A percentile compares a stretch with the other conserved stretches of the same genome.
Evolutionary conservation across 23 tunicate species (phyloP).

Genomic region (Styela clava): DNA sequence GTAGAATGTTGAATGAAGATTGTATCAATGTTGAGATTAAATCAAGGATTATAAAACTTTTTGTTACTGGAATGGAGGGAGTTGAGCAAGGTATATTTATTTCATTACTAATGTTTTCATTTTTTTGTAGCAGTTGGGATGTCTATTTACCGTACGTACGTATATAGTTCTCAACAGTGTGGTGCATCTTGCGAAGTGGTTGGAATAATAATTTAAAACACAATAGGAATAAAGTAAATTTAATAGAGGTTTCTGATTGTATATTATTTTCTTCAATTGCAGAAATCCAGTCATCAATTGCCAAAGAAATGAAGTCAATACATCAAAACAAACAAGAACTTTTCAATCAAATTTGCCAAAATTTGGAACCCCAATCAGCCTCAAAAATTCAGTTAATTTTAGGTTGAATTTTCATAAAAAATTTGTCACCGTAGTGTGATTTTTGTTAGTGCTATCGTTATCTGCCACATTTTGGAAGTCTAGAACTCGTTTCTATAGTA

Average conservation of each 20-base stretch:
- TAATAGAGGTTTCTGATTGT: background rate
- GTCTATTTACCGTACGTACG: too few relatives aligned
- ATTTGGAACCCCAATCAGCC: background rate
- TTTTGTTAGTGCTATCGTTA: too few relatives aligned
- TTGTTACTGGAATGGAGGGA: background rate
- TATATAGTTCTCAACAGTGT: background rate
- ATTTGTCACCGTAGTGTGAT: too few relatives aligned
- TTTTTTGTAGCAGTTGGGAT: too few relatives aligned
- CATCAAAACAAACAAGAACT: background rate
- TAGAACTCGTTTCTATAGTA: too few relatives aligned
- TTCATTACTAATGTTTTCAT: too few relatives aligned
- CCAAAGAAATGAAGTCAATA: background rate
- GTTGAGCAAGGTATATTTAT: background rate
- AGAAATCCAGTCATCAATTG: background rate
- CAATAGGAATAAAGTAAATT: too few relatives aligned
- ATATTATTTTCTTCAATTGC: background rate
- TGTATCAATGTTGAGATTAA: background rate
- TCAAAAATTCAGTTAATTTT: background rate
- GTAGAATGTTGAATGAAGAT: conserved; percentile 44
- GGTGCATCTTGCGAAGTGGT: background rate
- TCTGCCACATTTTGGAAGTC: too few relatives aligned
- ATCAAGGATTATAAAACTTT: background rate
- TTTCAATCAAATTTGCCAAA: background rate
- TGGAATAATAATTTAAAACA: background rate
- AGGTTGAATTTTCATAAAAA: too few relatives aligned